These are phyloP conservation scores for Dendroctonus ponderosae DNA, from an alignment of 1,140 invertebrate genomes.

Conservation along the genomic window DNA sequence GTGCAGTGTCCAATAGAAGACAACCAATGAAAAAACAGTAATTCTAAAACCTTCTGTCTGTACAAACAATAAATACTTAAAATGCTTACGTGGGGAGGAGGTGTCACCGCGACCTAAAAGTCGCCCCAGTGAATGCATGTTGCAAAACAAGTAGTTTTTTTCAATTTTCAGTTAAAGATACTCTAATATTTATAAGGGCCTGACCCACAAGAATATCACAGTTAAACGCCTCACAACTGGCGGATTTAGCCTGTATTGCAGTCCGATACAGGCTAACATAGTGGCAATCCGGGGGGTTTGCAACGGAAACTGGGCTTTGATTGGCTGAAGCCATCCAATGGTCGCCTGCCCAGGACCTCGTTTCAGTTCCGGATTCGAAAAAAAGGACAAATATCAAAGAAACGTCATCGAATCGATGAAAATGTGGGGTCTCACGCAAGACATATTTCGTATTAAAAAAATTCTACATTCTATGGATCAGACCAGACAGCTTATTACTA, in stretches of 20 bases:
- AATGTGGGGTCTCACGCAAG: constrained; percentile 25
- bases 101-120: neutral
- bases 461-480: constrained; percentile 50
- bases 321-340: too few relatives aligned
- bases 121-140: neutral
- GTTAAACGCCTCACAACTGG: constrained; percentile 42
- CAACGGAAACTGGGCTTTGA: too few relatives aligned
- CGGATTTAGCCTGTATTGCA: constrained; percentile 39
- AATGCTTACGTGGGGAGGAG: neutral
- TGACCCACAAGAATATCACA: constrained; percentile 50
- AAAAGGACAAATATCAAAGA: constrained; percentile 32
- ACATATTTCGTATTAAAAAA: constrained; percentile 41
- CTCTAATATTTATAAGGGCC: constrained; percentile 39
- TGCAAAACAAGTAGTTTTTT: constrained; percentile 18
- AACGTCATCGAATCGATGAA: constrained; percentile 26
- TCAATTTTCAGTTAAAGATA: constrained; percentile 18
- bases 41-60: neutral
- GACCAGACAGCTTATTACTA: constrained; percentile 36
- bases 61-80: neutral
- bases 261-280: too few relatives aligned
- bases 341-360: too few relatives aligned
- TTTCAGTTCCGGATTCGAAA: constrained; percentile 9
- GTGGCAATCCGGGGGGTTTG: too few relatives aligned
- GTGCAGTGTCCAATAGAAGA: neutral
- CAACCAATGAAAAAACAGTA: neutral